phyloP scores from a whole-genome alignment of 2,797 vertebrate genomes.

The Eulemur mongoz region DNA sequence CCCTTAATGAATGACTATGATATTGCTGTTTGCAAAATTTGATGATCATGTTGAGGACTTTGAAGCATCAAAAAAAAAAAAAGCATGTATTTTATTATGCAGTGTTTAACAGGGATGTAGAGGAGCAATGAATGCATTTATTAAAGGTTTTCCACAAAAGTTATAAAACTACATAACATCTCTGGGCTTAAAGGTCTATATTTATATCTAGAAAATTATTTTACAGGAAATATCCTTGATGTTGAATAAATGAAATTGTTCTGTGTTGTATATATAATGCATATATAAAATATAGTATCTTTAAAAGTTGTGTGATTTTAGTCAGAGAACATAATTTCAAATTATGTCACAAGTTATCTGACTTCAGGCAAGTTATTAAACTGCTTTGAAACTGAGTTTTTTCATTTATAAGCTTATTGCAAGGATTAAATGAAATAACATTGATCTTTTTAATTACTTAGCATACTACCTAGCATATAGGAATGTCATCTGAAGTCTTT shows the following conservation, averaged over 20 bases:
- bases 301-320: not conserved
- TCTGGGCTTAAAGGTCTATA: not conserved
- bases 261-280: not conserved
- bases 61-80: not conserved
- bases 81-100: not conserved
- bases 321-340: not conserved
- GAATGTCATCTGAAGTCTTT: not conserved
- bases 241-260: not conserved
- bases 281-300: not conserved
- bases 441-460: constrained; percentile 21
- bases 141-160: not conserved
- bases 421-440: constrained; percentile 1
- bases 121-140: not conserved
- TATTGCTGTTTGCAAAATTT: not conserved
- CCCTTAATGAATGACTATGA: not conserved
- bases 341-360: not conserved
- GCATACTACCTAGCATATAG: not conserved
- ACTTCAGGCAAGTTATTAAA: constrained; percentile 30
- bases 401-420: not conserved
- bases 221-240: not conserved
- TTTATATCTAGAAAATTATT: not conserved
- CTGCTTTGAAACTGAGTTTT: not conserved
- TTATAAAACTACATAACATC: not conserved
- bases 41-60: not conserved
- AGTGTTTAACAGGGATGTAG: not conserved